Conservation (phyloP, 2,797 vertebrate genomes). For the Mus spretus region DNA sequence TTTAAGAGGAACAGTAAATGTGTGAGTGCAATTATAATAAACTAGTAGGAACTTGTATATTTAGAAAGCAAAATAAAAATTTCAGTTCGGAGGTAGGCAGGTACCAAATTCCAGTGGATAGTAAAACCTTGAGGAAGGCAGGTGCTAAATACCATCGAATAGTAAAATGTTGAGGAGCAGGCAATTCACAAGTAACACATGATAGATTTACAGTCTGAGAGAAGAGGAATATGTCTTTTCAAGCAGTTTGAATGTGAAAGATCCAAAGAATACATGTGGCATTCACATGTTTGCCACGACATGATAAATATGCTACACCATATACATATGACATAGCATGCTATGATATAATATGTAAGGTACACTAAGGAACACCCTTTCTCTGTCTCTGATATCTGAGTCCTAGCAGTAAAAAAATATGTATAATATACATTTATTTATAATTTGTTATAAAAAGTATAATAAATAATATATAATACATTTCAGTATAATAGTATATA, state of each 20-base stretch:
- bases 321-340: neutral
- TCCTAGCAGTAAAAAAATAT: neutral
- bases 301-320: too few relatives aligned
- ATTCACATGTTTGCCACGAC: neutral
- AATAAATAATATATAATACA: neutral
- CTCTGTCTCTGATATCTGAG: neutral
- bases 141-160: slow-evolving; percentile 15
- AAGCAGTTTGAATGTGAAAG: slow-evolving; percentile 4
- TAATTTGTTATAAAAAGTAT: neutral
- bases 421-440: neutral
- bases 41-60: slow-evolving; percentile 25
- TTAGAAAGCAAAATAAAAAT: slow-evolving; percentile 26
- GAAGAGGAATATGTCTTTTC: slow-evolving; percentile 1
- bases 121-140: slow-evolving; percentile 21
- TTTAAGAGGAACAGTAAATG: slow-evolving; percentile 11
- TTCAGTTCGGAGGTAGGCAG: neutral
- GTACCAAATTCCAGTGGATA: slow-evolving; percentile 19
- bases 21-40: slow-evolving; percentile 7
- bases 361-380: rapidly evolving
- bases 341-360: neutral
- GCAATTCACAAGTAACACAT: neutral
- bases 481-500: neutral
- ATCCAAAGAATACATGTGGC: neutral
- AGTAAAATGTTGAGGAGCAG: slow-evolving; percentile 5
- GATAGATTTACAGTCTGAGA: neutral